Percentiles rank a stretch among this genome's conserved stretches.
phyloP scores from a whole-genome alignment of 2,797 vertebrate genomes.

The Enteromius paludinosus region DNA sequence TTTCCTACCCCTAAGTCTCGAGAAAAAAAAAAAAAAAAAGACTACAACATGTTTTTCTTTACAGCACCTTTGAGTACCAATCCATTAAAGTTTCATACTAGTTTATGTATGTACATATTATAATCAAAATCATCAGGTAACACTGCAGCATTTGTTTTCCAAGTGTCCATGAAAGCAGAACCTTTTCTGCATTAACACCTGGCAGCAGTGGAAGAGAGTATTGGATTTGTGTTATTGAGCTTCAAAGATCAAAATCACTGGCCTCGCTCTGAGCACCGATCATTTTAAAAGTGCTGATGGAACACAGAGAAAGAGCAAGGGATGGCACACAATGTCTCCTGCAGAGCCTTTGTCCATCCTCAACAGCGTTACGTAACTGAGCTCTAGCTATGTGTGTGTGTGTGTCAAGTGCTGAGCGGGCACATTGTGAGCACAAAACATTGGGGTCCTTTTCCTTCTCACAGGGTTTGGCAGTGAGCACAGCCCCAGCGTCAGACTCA shows the following conservation, averaged over 20 bases:
- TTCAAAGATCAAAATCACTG: neutral
- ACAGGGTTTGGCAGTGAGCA: conserved; percentile 46
- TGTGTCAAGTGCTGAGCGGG: conserved; percentile 9
- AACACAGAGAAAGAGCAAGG: conserved; percentile 20
- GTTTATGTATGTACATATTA: neutral
- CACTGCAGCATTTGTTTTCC: neutral
- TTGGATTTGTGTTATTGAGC: conserved; percentile 28
- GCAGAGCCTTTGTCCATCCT: conserved; percentile 35
- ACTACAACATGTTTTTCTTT: neutral
- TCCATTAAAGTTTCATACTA: neutral
- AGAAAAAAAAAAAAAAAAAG: neutral
- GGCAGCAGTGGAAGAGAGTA: neutral
- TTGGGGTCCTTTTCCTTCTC: conserved; percentile 33
- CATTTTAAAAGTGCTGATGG: conserved; percentile 27
- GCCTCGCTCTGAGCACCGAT: neutral
- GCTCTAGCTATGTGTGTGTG: neutral
- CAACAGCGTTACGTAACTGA: conserved; percentile 36
- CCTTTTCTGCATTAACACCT: neutral
- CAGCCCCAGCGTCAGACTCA: conserved; percentile 12
- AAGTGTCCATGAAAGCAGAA: neutral
- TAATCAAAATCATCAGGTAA: neutral
- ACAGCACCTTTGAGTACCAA: neutral
- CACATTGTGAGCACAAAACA: conserved; percentile 33
- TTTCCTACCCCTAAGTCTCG: neutral
- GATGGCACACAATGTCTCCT: conserved; percentile 33